Conservation (phyloP, 1,140 invertebrate genomes). For the Atta texana region DNA sequence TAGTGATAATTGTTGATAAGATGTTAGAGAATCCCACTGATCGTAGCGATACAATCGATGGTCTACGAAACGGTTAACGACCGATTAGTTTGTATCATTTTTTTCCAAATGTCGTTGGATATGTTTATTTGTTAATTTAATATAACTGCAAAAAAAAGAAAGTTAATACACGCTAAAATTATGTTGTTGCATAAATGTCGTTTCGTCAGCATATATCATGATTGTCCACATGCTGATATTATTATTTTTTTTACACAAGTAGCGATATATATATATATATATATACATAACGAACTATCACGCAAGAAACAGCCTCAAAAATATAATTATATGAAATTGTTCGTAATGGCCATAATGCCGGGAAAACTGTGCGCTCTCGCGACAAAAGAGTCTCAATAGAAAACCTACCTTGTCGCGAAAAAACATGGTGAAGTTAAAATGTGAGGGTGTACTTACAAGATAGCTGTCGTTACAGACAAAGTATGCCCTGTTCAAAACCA, state of each 20-base stretch:
- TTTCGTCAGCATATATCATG: neutral
- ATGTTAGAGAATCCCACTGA: no score
- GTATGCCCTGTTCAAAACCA: conserved; percentile 79
- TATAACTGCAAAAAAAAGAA: neutral
- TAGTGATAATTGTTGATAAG: no score
- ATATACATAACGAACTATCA: neutral
- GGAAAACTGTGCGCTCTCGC: conserved; percentile 6
- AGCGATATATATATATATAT: neutral
- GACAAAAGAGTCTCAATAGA: neutral
- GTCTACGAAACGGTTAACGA: neutral
- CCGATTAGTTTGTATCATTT: neutral
- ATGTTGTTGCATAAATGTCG: neutral
- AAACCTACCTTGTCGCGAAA: neutral
- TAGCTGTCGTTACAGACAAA: conserved; percentile 85
- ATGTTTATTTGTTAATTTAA: neutral
- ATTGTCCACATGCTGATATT: neutral
- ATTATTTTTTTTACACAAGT: neutral
- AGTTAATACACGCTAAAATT: neutral
- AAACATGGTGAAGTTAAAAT: neutral
- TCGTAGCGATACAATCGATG: neutral
- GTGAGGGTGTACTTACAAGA: conserved; percentile 76
- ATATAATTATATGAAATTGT: neutral
- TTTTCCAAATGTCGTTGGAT: neutral
- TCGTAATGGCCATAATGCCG: neutral
- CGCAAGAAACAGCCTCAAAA: neutral